phyloP scores from a whole-genome alignment of 2,888 invertebrate species.

The Lagria hirta region DNA sequence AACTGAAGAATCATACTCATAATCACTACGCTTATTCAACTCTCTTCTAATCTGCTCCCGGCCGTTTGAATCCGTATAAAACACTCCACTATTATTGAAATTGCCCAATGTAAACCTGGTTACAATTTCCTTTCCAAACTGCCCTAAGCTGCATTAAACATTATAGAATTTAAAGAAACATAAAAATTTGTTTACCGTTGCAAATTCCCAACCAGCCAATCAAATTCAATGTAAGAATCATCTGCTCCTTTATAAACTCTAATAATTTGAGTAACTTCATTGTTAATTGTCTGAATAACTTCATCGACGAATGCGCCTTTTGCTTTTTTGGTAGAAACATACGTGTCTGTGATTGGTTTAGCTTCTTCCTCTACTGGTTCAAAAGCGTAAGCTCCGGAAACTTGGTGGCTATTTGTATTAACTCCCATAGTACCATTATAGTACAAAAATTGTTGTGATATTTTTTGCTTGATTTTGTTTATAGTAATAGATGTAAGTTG shows the following conservation, averaged over 20 bases:
- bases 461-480: neutral
- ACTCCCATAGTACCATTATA: conserved; percentile 68
- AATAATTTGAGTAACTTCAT: conserved; percentile 71
- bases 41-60: conserved; percentile 77
- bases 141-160: neutral
- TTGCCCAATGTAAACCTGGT: conserved; percentile 65
- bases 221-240: conserved; percentile 59
- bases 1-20: conserved; percentile 61
- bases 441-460: conserved; percentile 66
- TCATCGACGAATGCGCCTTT: conserved; percentile 59
- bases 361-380: conserved; percentile 59
- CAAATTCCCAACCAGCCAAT: conserved; percentile 66
- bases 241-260: conserved; percentile 63
- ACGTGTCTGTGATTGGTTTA: conserved; percentile 32
- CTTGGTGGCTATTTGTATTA: conserved; percentile 61
- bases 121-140: conserved; percentile 84
- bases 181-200: conserved; percentile 7
- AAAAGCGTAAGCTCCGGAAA: conserved; percentile 90
- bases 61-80: conserved; percentile 94
- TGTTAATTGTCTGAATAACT: conserved; percentile 63
- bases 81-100: conserved; percentile 49
- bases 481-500: conserved; percentile 8
- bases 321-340: conserved; percentile 37
- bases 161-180: neutral
- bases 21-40: conserved; percentile 72